Evolutionary conservation across 2,797 vertebrate genomes (phyloP).

Genomic region (Cyclura pinguis): DNA sequence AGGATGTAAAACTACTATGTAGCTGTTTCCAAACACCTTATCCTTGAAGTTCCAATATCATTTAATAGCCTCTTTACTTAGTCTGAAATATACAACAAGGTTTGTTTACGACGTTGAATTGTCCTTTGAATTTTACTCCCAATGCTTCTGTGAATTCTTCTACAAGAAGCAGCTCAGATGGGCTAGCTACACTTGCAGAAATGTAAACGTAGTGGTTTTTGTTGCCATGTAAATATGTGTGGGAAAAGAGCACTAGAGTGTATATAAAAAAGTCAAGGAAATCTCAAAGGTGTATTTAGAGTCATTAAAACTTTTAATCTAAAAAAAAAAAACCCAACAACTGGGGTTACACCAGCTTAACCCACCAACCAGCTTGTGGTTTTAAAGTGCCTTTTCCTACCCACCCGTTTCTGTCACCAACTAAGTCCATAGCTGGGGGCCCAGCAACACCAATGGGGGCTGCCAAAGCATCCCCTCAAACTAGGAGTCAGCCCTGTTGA

Average conservation of each 20-base stretch:
- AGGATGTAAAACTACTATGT: constrained; percentile 78
- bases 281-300: constrained; percentile 74
- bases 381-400: no score
- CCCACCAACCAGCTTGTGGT: no score
- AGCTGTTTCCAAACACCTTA: constrained; percentile 80
- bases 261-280: constrained; percentile 79
- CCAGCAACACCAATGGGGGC: no score
- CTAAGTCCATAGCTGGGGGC: no score
- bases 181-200: constrained; percentile 73
- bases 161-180: constrained; percentile 71
- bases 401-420: no score
- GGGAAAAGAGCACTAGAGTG: constrained; percentile 75
- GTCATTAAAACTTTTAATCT: constrained; percentile 76
- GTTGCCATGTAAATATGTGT: constrained; percentile 83
- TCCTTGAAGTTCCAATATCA: constrained; percentile 72
- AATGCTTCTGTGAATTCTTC: constrained; percentile 75
- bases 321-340: no score
- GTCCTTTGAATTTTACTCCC: constrained; percentile 77
- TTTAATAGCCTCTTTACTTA: constrained; percentile 79
- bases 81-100: constrained; percentile 77
- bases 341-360: no score
- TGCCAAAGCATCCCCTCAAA: not conserved
- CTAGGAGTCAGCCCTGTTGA: not conserved
- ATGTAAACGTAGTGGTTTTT: constrained; percentile 77
- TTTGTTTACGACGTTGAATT: constrained; percentile 73